Evolutionary conservation across 2,113 vertebrate species (phyloP), one percentile per base, ranked within the genome.

Genomic region (Cyanocitta stelleri): DNA sequence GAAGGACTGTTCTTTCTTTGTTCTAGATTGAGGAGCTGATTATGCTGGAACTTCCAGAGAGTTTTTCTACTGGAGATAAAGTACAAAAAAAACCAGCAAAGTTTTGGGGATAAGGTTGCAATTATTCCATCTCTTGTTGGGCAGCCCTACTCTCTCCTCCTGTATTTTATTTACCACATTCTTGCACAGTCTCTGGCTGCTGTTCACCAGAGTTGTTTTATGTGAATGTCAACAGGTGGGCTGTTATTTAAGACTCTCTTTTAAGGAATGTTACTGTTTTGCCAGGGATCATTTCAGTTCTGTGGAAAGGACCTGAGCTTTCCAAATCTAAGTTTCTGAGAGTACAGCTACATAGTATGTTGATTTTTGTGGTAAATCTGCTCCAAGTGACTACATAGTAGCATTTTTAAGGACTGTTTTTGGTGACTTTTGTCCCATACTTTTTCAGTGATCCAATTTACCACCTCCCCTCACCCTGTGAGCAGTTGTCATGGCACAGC

Each of bases 211-310:
- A 55, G 54, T 49, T 81, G 33, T 87, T 97, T 96, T 77, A 94
- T 96, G 94, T 85, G 93, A 85, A 68, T 68, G 77, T 85, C 9
- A n/a, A 82, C 87, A 94, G 94, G 93, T 95, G 93, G 87, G 94
- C 59, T 59, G 83, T 95, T 95, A 96, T 92, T 95, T 95, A 92
- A 92, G 89, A 86, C 89, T 21, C 7, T 3, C 69, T 89, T 91
- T 73, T 93, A 93, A 92, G 91, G 89, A 96, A 95, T 95, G 91
- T 93, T 93, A 64, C 54, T 0, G 0, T 73, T 93, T 91, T 93
- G 91, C 87, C 89, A 94, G 82, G 58, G 71, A 93, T 87, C 54
- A 21, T 66, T 94, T 83, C 66, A 69, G 32, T 78, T 69, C 64
- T 69, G 46, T 89, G 78, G 89, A 87, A 94, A 85, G 41, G 54